These are phyloP conservation scores for Lepus townsendii DNA, from an alignment of 2,797 vertebrate genomes.

Conservation along the genomic window DNA sequence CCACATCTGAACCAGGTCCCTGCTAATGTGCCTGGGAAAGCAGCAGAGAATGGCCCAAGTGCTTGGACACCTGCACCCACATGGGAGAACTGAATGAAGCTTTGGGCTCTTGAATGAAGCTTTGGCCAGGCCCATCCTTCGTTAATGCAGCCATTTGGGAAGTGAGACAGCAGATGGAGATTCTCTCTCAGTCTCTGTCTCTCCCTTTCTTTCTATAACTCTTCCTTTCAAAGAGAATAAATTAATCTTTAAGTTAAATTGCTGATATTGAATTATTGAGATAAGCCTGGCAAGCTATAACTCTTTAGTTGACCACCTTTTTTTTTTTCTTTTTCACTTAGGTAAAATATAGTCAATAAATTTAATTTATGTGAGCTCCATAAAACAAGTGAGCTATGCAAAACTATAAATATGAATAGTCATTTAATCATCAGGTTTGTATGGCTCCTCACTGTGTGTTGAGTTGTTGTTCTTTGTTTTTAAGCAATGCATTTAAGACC, in stretches of 20 bases:
- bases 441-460: not conserved
- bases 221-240: too few species aligned
- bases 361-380: not conserved
- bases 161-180: too few species aligned
- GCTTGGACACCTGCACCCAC: too few species aligned
- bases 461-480: slow-evolving; percentile 47
- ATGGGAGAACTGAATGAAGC: too few species aligned
- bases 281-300: not conserved
- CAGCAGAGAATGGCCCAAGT: too few species aligned
- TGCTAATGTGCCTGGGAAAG: too few species aligned
- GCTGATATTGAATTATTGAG: not conserved
- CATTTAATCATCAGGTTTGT: slow-evolving; percentile 25
- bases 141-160: too few species aligned
- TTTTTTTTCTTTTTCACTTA: not conserved
- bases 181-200: too few species aligned
- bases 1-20: too few species aligned
- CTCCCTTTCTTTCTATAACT: too few species aligned
- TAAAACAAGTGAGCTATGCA: not conserved
- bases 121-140: too few species aligned
- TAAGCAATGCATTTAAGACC: slow-evolving; percentile 36
- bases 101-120: too few species aligned
- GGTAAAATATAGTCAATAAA: not conserved
- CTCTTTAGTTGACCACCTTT: not conserved
- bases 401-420: not conserved
- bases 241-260: not conserved